Evolutionary conservation across 1,140 invertebrate genomes (phyloP), one percentile per base, ranked within the genome.

Genomic region (Leptopilina clavipes): DNA sequence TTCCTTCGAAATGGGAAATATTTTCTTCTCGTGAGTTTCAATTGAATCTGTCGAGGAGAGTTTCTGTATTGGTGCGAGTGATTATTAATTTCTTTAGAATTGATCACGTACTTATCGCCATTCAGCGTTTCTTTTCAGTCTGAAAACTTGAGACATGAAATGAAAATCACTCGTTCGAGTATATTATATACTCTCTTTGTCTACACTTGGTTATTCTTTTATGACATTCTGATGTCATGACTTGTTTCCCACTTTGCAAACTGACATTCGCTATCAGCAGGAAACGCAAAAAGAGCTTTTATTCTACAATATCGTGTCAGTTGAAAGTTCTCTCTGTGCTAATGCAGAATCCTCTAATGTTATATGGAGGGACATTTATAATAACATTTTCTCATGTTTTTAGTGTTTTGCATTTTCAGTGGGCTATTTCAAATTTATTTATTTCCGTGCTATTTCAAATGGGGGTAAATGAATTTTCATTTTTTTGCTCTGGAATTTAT

Each of bases 231-330:
- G 74, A 82, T 75, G 77, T 83, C 84, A 83, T 52, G 54, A 70
- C 76, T 70, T 40, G 70, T 73, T 80, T 85, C 85, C 74, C 83
- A 43, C 80, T 80, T 86, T 85, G 79, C 83, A 84, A 79, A 73
- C 79, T 48, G 77, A 59, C 76, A 76, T 86, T 70, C 82, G 82
- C 72, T 88, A 89, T 86, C 85, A 88, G 80, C 86, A 86, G 87
- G 87, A 87, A 86, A 86, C 84, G 73, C 77, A 71, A 76, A 78
- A 80, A 76, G 76, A 72, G 45, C 59, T 79, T 79, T 75, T 78
- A 73, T 77, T 37, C 59, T 59, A 74, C 48, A 52, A n/a, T 79
- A 78, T 79, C 71, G 48, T 54, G 48, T 79, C 71, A 52, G 71
- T 79, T 19, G 74, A 65, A 48, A 65, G 72, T 76, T 70, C 70